Base-by-base conservation (phyloP, 2,113 vertebrate species). In the Probosciger aterrimus region DNA sequence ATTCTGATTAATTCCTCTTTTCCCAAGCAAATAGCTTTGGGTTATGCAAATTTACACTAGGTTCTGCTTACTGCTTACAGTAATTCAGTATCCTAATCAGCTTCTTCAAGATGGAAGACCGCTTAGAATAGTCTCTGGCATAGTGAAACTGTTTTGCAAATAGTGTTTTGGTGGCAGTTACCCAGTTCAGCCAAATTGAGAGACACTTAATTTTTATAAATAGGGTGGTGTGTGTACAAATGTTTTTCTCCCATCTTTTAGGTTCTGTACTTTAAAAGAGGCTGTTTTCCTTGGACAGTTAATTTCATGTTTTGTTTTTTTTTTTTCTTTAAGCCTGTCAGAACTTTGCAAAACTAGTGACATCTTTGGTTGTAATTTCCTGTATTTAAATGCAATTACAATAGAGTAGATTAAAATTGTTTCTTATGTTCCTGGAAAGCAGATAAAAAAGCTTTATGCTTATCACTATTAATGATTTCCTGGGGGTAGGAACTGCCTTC, bases 241-340 rank as follows among this genome's bases (percentile, higher is more conserved):
- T 50, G 12, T 14, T 59, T 87, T 39, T 87, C 24, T 33, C 22
- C 31, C 15, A 10, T 37, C 41, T 55, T 71, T 25, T 47, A 39
- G 11, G 18, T 43, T 68, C 28, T 68, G 22, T 85, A 64, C 17
- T 23, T 67, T 13, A 5, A 15, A 78, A 85, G 71, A 49, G 8
- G 6, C 35, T 39, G 15, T 30, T 80, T 71, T 55, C 24, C 31
- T 71, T 71, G 28, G 87, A 59, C 3, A 74, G 6, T 28, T 65
- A 2, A 9, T 37, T 57, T 70, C 19, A 20, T 3, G 1, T 6
- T 25, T 6, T n/a, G n/a, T 0, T 9, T 46, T 43, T 47, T 41
- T n/a, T n/a, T 46, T n/a, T n/a, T 23, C 27, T 71, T 79, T 43
- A 81, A 67, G 50, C 16, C 41, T 82, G 4, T 53, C 18, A 89